Conservation (phyloP, 2,797 vertebrate species). For the Picus viridis region DNA sequence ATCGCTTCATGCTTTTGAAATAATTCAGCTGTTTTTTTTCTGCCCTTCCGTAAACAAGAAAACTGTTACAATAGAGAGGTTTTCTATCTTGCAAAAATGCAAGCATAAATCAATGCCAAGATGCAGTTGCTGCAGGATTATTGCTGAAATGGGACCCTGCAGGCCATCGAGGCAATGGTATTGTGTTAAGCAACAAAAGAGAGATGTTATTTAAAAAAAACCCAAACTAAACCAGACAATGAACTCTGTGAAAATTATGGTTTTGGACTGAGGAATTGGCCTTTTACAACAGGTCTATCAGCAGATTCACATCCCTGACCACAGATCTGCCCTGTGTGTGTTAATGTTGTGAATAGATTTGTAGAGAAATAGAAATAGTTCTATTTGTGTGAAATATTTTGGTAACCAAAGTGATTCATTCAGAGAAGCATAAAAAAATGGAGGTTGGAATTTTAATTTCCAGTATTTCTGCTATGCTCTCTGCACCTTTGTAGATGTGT, state of each 20-base stretch:
- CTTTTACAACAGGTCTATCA: not conserved
- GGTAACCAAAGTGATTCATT: not conserved
- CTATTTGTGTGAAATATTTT: not conserved
- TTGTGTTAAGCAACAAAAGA: constrained; percentile 11
- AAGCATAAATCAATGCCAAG: constrained; percentile 57
- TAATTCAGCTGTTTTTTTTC: not conserved
- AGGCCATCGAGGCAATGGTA: not conserved
- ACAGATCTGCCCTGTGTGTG: rapidly evolving
- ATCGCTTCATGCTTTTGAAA: constrained; percentile 35
- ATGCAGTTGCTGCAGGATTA: constrained; percentile 1
- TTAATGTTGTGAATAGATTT: not conserved
- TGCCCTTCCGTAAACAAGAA: constrained; percentile 35
- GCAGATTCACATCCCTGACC: not conserved
- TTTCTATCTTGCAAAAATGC: constrained; percentile 35
- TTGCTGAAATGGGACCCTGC: constrained; percentile 14
- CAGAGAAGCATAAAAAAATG: not conserved
- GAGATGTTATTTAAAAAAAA: not conserved
- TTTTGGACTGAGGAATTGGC: not conserved
- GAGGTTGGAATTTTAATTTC: not conserved
- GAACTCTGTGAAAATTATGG: not conserved
- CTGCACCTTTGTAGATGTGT: not conserved
- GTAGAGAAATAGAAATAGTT: not conserved
- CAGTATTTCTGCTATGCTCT: not conserved
- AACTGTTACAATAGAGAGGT: not conserved
- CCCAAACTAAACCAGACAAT: not conserved